phyloP scores from a whole-genome alignment of 2,113 vertebrate species.

The Epinephelus moara region DNA sequence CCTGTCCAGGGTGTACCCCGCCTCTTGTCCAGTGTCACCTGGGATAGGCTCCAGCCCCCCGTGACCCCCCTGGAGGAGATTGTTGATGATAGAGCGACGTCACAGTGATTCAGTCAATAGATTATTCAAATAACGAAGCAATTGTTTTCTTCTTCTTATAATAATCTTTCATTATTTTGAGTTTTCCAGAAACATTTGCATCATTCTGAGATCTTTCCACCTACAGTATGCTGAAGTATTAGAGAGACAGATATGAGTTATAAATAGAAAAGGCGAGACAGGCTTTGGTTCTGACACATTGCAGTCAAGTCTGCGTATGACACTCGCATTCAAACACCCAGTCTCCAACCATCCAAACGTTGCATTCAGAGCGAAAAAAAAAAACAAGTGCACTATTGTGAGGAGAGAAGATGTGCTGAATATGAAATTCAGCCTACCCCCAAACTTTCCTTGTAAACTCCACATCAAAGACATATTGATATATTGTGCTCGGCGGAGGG shows the following conservation, averaged over 20 bases:
- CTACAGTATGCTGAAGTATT: background rate
- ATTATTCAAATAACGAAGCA: too few species aligned
- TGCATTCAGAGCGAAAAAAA: slow-evolving; percentile 16
- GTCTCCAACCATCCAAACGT: too few species aligned
- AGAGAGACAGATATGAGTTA: slow-evolving; percentile 16
- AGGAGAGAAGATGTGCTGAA: slow-evolving; percentile 22
- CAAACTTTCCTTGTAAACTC: slow-evolving; percentile 31
- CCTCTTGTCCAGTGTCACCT: too few species aligned
- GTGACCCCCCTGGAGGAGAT: too few species aligned
- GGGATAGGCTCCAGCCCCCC: too few species aligned
- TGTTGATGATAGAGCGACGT: too few species aligned
- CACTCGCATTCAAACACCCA: too few species aligned
- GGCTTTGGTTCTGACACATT: slow-evolving; percentile 28
- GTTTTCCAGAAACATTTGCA: background rate
- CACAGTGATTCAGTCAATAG: too few species aligned
- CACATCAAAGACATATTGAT: slow-evolving; percentile 21
- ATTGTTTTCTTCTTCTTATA: too few species aligned
- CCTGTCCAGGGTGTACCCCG: too few species aligned
- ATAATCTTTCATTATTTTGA: background rate
- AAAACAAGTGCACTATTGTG: background rate
- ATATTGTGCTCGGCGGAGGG: slow-evolving; percentile 3
- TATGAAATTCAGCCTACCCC: slow-evolving; percentile 25
- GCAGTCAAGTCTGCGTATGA: slow-evolving; percentile 28
- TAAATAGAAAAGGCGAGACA: slow-evolving; percentile 23
- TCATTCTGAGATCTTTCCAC: background rate